Evolutionary conservation across 1,140 invertebrate species (phyloP), one percentile per base, ranked within the genome.

Genomic region (Aphelinus atriplicis): DNA sequence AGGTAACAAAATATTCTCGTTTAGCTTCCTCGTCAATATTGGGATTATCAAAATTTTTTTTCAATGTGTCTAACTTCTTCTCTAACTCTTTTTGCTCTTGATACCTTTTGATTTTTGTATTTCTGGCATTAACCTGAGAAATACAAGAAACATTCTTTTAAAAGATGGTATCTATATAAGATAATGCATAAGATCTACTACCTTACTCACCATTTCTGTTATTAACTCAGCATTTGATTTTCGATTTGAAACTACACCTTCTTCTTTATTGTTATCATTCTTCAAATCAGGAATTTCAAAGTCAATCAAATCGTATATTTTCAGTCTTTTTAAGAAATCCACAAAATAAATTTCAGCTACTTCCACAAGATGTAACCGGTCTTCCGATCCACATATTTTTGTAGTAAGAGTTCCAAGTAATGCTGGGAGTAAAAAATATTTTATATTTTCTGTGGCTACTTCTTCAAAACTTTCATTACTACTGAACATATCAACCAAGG

Each of bases 391-490:
- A 62, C 89, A 92, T n/a, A 94, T 82, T 87, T 94, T 94, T 67
- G 93, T 87, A 7, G 90, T 91, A 0, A 96, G 87, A 9, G 91
- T 92, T 0, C 95, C 96, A 7, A 97, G 88, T n/a, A 96, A 86
- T 42, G 92, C 95, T 0, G 96, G 96, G 10, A 97, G 82, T 1
- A 97, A 84, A 63, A 97, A 90, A 80, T 95, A 96, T 81, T 95
- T 95, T 2, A 98, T 84, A 81, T 96, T 93, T 77, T 93, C 92
- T 9, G 96, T 96, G 0, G 95, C 86, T 7, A 98, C 84, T 89
- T 98, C 97, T 67, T 97, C 95, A 58, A 96, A 89, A 46, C 88
- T 89, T 90, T 98, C 97, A 88, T 98, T 98, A 50, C 85, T 84
- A 85, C 95, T 97, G 81, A 98, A 98, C 85, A 98, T 90, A 61